Base-by-base conservation (phyloP, 2,113 vertebrate species). In the Rhizomys pruinosus region DNA sequence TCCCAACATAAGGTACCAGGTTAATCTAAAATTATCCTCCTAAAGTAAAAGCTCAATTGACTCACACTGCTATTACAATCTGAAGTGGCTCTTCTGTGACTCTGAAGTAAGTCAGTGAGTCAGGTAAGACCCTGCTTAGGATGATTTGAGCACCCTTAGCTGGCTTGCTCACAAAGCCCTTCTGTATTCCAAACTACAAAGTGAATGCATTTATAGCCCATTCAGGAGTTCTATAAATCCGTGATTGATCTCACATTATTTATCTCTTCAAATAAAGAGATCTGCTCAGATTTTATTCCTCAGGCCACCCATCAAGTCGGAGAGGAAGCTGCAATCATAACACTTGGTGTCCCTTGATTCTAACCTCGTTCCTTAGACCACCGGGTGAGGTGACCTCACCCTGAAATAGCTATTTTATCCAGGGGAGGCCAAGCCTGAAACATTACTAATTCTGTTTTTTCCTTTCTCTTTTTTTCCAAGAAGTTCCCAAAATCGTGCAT, bases 241-340 rank as follows among this genome's bases (percentile, higher is more conserved):
- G 37, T 55, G 66, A 34, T 25, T 10, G 61, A 16, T 72, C 34
- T 39, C 44, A 27, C 81, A 1, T 57, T 85, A 22, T 47, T n/a
- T 77, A 27, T 68, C 34, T 29, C 19, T 76, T 96, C 84, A 57
- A 13, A 42, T 72, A 55, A 32, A 76, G 64, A n/a, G 42, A 3
- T 68, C 78, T 34, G 84, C 79, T 64, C 52, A 76, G 27, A 11
- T 61, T 84, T 72, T 23, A 32, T 47, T 78, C 15, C 57, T 91
- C 20, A 66, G 96, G 85, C 97, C 96, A 97, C 97, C 96, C 96
- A 97, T 25, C 69, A 91, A 91, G 94, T 29, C 69, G 69, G 91
- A 93, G 55, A 96, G 76, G 84, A 96, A 96, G 92, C 84, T 42
- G 32, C 4, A 91, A 42, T 88, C 76, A 34, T 92, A 92, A 96